Base-by-base conservation (phyloP, 2,113 vertebrate genomes). In the Psittacula cyanocephala region DNA sequence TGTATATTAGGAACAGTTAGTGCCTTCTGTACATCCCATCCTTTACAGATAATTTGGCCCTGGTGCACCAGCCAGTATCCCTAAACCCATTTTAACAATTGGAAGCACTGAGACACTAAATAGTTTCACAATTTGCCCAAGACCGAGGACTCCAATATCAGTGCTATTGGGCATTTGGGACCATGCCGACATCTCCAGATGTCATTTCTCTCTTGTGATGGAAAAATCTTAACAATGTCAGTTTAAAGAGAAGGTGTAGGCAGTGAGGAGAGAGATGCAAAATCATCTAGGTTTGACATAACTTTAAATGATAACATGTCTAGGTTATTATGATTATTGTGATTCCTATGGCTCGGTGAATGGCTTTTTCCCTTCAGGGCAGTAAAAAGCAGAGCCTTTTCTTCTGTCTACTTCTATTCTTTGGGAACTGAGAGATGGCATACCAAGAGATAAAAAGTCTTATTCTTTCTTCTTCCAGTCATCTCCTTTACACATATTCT, bases 11-110 rank as follows among this genome's bases (percentile, higher is more conserved):
- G 67, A 72, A 28, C n/a, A 64, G 11, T 49, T 53, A 35, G 20
- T 70, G 62, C 31, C 29, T 80, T 23, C n/a, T 79, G n/a, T 69
- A 53, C 13, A 19, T 46, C 0, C 0, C 0, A 0, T 63, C 25
- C 1, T 1, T 88, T 86, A 46, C 49, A 59, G 50, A 77, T 60
- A 65, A 83, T 59, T 37, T 70, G 3, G 15, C 29, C n/a, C 62
- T 70, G n/a, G 65, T 67, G n/a, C 33, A 59, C 23, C 60, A 49
- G 28, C 37, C n/a, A 39, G 29, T 62, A 75, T 76, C 53, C 41
- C 37, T 79, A 85, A 82, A 52, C 15, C 5, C 37, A 53, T 53
- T 59, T 59, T 74, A 88, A 70, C 39, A 68, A 3, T 1, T 77
- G 46, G 16, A 89, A 62, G 37, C 63, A 84, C 37, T 33, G 49